phyloP scores from a whole-genome alignment of 2,888 invertebrate species.

The Trypoxylon attenuatum region DNA sequence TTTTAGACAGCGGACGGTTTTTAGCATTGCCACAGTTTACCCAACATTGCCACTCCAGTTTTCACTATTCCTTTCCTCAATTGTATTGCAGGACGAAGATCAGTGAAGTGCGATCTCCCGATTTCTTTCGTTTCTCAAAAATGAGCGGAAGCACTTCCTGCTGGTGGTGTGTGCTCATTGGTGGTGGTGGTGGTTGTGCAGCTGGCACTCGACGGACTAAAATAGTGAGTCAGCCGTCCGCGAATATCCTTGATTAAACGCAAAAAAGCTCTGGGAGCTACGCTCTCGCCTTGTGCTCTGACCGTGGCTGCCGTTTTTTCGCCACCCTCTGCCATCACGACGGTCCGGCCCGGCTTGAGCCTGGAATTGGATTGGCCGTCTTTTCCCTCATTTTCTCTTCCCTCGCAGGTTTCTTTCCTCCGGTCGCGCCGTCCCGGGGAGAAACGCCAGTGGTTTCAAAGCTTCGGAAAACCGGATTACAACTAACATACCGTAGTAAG shows the following conservation, averaged over 20 bases:
- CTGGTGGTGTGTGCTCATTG: too few species aligned
- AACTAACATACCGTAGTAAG: slow-evolving; percentile 35
- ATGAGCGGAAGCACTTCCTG: too few species aligned
- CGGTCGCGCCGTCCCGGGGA: slow-evolving; percentile 23
- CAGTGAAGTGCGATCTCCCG: too few species aligned
- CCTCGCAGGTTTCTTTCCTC: slow-evolving; percentile 22
- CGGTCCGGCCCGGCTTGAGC: slow-evolving; percentile 53
- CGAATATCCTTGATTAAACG: slow-evolving; percentile 74
- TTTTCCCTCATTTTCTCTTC: slow-evolving; percentile 39
- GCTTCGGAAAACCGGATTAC: slow-evolving; percentile 51
- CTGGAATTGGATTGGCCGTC: slow-evolving; percentile 63
- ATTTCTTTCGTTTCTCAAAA: too few species aligned
- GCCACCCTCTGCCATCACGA: slow-evolving; percentile 58
- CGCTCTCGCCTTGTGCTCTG: slow-evolving; percentile 44
- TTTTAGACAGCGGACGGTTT: too few species aligned
- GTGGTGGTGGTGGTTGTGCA: slow-evolving; percentile 51
- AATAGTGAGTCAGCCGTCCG: slow-evolving; percentile 66
- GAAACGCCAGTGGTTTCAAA: slow-evolving; percentile 45
- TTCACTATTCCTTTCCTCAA: too few species aligned
- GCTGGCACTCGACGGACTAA: slow-evolving; percentile 54
- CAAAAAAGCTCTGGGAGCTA: slow-evolving; percentile 62
- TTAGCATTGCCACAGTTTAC: too few species aligned
- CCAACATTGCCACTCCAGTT: too few species aligned
- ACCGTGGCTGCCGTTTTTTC: slow-evolving; percentile 53
- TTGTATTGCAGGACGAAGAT: too few species aligned